Base-by-base conservation (phyloP, 2,113 vertebrate species). In the Dolichallabes microphthalmus region DNA sequence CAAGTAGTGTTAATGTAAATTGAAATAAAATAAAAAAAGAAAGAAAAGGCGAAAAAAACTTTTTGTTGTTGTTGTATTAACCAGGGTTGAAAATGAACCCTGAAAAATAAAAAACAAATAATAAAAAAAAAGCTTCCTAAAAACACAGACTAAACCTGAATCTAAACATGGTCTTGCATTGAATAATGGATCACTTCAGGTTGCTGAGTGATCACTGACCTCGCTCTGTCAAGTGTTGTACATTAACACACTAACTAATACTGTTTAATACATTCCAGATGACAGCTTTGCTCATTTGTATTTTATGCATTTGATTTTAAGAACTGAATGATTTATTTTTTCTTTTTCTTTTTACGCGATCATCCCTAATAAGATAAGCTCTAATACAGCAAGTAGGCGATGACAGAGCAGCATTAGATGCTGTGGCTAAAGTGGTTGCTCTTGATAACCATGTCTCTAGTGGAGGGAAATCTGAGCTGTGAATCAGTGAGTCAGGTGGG, bases 391-490 rank as follows among this genome's bases (percentile, higher is more conserved):
- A 39, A 19, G 20, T 50, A 52, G 30, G 64, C 22, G 32, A 60
- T 80, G 66, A 71, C 53, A 3, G 71, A 73, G 50, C 58, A 35
- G 52, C 32, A n/a, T 80, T 85, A 57, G 83, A 78, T 85, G 83
- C 75, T 60, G 20, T 85, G 66, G 77, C 35, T 80, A 80, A 66
- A 58, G 77, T 80, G n/a, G 39, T 45, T 71, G 45, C 35, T 58
- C 77, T 80, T 80, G 84, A 80, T 85, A 73, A 85, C 73, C 32
- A 57, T 85, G 61, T 83, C 75, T 61, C n/a, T 79, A 22, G 61
- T 58, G 63, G 66, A 61, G 63, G 58, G 88, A 77, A 88, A 88
- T 88, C 85, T 85, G 88, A 87, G 82, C 77, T 84, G 35, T 87
- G 84, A 85, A 89, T 89, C 88, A 74, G 78, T 85, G 79, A 85